These are phyloP conservation scores for Helleia helle DNA, from an alignment of 2,888 invertebrate genomes.

Conservation along the genomic window DNA sequence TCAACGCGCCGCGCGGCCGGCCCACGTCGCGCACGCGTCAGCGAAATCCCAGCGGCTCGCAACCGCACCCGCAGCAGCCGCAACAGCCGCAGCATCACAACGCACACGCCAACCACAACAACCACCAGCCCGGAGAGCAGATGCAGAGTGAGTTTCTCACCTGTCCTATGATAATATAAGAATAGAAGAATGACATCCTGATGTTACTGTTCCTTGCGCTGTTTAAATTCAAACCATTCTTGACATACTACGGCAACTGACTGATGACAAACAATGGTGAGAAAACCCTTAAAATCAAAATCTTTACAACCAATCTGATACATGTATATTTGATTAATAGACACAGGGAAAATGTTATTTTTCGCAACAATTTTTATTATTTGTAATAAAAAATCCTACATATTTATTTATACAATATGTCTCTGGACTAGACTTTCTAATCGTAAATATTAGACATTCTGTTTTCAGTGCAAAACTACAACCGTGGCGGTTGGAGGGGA, in stretches of 20 bases:
- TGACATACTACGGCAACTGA: too few species aligned
- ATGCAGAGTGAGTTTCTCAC: slow-evolving; percentile 11
- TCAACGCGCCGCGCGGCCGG: slow-evolving; percentile 25
- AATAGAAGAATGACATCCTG: too few species aligned
- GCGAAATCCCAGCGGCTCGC: slow-evolving; percentile 33
- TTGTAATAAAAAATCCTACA: too few species aligned
- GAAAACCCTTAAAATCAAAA: too few species aligned
- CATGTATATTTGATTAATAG: too few species aligned
- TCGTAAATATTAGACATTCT: slow-evolving; percentile 4
- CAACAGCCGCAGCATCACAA: slow-evolving; percentile 34
- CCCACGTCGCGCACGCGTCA: slow-evolving; percentile 36
- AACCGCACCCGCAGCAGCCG: slow-evolving; percentile 39
- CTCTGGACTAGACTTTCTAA: not conserved
- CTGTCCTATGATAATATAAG: too few species aligned
- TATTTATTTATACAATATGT: not conserved
- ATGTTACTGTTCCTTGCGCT: too few species aligned
- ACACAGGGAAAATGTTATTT: too few species aligned
- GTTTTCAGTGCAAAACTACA: slow-evolving; percentile 50
- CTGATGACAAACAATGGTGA: too few species aligned
- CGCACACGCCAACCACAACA: slow-evolving; percentile 39
- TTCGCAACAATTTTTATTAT: too few species aligned
- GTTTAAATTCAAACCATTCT: too few species aligned
- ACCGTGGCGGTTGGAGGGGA: slow-evolving; percentile 67
- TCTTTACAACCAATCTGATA: too few species aligned
- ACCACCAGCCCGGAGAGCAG: slow-evolving; percentile 43